phyloP scores from a whole-genome alignment of 2,888 invertebrate species.

The Sympetrum striolatum region DNA sequence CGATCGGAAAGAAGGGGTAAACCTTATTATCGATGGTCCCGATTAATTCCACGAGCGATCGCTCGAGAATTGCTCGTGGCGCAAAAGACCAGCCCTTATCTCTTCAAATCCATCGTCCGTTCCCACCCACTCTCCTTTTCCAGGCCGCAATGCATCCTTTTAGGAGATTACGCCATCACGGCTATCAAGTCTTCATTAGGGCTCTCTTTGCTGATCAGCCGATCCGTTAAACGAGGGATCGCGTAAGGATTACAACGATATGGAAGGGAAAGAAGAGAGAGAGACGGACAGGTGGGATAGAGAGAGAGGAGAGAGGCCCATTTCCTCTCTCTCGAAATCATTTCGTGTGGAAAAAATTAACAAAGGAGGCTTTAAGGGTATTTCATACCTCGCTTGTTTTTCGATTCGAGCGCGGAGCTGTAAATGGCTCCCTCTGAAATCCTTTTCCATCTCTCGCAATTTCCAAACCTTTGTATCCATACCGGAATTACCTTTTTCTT shows the following conservation, averaged over 20 bases:
- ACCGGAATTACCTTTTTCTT: not conserved
- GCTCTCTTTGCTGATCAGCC: not conserved
- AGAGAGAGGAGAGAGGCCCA: not conserved
- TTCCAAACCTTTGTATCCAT: not conserved
- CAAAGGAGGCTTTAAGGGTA: not conserved
- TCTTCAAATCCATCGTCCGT: not conserved
- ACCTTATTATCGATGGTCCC: not conserved
- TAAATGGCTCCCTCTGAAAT: not conserved
- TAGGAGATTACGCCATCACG: not conserved
- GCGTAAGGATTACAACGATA: not conserved
- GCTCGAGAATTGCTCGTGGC: not conserved
- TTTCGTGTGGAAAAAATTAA: not conserved
- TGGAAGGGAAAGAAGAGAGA: not conserved
- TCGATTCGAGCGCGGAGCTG: not conserved
- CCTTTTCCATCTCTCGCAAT: not conserved
- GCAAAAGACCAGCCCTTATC: not conserved
- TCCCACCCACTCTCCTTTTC: not conserved
- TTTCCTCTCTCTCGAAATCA: not conserved
- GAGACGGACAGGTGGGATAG: not conserved
- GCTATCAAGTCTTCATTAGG: not conserved
- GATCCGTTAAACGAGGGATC: not conserved
- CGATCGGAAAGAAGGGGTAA: not conserved
- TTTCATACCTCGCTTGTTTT: not conserved
- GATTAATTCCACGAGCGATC: not conserved
- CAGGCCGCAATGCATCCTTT: not conserved